Percentiles rank a stretch among this genome's conserved stretches.
Conservation (phyloP, 1,140 invertebrate genomes). For the Aleiodes sp. region DNA sequence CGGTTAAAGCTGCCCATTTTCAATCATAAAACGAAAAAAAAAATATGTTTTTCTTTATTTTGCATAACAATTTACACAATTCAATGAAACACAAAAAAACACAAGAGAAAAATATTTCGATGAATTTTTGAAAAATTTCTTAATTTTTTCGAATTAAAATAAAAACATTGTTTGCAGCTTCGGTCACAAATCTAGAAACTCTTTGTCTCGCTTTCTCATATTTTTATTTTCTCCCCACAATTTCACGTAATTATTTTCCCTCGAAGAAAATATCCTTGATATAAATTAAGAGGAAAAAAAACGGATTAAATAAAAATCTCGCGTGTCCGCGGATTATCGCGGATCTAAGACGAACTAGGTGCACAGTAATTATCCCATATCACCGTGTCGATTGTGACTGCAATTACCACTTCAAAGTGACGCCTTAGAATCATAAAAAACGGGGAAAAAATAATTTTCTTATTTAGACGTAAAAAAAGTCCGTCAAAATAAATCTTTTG, state of each 20-base stretch:
- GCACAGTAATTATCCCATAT: constrained; percentile 39
- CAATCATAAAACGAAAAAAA: no score
- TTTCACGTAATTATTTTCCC: background rate
- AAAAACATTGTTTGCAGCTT: constrained; percentile 53
- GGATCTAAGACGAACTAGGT: constrained; percentile 25
- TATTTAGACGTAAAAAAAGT: no score
- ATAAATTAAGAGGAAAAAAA: background rate
- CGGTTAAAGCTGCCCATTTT: background rate
- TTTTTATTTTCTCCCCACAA: constrained; percentile 17
- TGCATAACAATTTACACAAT: constrained; percentile 23
- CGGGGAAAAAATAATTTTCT: no score
- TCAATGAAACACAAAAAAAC: constrained; percentile 15
- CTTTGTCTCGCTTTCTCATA: constrained; percentile 39
- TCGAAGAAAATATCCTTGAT: constrained; percentile 9
- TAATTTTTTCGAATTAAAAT: no score
- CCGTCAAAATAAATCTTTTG: no score
- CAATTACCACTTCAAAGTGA: background rate
- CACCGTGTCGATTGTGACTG: constrained; percentile 26
- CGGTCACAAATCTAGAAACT: constrained; percentile 45
- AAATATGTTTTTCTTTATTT: background rate
- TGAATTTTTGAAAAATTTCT: no score
- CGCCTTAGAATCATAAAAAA: background rate
- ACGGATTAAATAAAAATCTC: constrained; percentile 19
- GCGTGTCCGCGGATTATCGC: constrained; percentile 30
- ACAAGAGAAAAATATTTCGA: background rate